These are phyloP conservation scores for Bibio marci DNA, from an alignment of 2,888 invertebrate species.

Conservation along the genomic window DNA sequence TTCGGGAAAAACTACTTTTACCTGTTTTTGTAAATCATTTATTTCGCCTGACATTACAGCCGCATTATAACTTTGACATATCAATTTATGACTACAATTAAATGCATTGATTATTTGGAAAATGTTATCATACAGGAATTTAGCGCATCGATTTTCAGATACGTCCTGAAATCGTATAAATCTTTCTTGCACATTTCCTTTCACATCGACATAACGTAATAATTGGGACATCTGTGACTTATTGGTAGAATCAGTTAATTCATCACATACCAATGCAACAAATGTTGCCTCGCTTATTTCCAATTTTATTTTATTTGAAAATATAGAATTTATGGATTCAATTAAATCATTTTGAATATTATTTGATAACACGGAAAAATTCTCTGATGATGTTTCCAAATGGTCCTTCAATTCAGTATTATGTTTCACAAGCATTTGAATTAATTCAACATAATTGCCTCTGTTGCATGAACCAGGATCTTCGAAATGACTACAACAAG, in stretches of 20 bases:
- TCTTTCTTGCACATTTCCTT: constrained; percentile 11
- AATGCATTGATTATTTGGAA: constrained; percentile 4
- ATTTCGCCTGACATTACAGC: constrained; percentile 11
- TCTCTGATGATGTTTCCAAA: constrained; percentile 12
- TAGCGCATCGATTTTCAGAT: constrained; percentile 10
- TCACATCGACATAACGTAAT: constrained; percentile 9
- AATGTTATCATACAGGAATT: too few species aligned
- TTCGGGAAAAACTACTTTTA: constrained; percentile 11
- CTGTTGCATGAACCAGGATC: constrained; percentile 9
- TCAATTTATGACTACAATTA: constrained; percentile 8
- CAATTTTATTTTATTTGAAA: constrained; percentile 12
- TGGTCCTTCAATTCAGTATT: constrained; percentile 11
- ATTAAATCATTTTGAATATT: constrained; percentile 16
- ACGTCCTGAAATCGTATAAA: constrained; percentile 10
- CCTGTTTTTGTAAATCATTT: constrained; percentile 14
- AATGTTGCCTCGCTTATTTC: constrained; percentile 12
- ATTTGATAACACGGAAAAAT: constrained; percentile 14
- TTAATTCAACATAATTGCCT: constrained; percentile 12
- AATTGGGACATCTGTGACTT: constrained; percentile 11
- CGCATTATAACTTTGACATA: constrained; percentile 14
- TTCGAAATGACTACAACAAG: constrained; percentile 8
- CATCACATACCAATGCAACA: constrained; percentile 13
- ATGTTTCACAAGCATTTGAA: constrained; percentile 11
- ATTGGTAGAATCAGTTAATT: constrained; percentile 9
- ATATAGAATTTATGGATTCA: constrained; percentile 8